Base-by-base conservation (phyloP, 2,113 vertebrate genomes). In the Oxyura jamaicensis region DNA sequence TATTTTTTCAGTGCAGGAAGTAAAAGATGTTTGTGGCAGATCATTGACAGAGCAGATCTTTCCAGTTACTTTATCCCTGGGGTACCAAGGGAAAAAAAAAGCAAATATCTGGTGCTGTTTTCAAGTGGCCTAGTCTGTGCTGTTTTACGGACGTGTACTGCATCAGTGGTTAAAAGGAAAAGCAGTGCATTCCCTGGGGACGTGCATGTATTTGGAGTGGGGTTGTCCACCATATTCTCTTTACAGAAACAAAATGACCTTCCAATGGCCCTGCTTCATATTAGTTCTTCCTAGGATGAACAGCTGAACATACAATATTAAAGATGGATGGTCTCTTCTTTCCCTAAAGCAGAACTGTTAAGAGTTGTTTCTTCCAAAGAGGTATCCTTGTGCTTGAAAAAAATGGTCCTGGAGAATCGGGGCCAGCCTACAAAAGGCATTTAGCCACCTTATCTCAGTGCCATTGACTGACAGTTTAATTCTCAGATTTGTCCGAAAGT, bases 171-270 rank as follows among this genome's bases (percentile, higher is more conserved):
- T 39, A 25, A 83, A 73, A 87, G 55, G 83, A 53, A 48, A 73
- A 23, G 46, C 53, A n/a, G 16, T 89, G 25, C 25, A 41, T 73
- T 83, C 53, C 41, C 28, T 86, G 48, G 33, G 48, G 10, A 3
- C 29, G 33, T 10, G 8, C 0, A 0, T 39, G 7, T 76, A 2
- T 48, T 20, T 56, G n/a, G 11, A 42, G 35, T 18, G 6, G 6
- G 10, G 4, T n/a, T 85, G 44, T 58, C 18, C 19, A 10, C 28
- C 29, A 0, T 48, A 5, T 52, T 80, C 46, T 55, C 19, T 69
- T 66, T 39, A 46, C 48, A 73, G 82, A 73, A 76, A 11, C 42
- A 65, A 28, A 39, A 20, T 17, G n/a, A 29, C 33, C 21, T 29
- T 42, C 36, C 39, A 35, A 22, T 48, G 85, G 58, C 62, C 44